phyloP scores from a whole-genome alignment of 2,888 invertebrate genomes.

The Epiperipatus broadwayi region DNA sequence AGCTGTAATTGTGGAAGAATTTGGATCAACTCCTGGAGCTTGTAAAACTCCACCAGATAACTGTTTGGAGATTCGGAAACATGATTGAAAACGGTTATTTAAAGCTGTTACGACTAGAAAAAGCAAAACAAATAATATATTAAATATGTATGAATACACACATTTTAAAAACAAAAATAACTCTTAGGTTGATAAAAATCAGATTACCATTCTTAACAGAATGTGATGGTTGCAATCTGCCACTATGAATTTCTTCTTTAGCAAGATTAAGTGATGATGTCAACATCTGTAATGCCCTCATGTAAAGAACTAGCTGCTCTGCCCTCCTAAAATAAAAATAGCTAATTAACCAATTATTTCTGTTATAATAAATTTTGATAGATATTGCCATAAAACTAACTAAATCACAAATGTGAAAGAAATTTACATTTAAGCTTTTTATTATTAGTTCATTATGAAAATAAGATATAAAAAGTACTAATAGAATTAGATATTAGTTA shows the following conservation, averaged over 20 bases:
- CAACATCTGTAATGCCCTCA: slow-evolving; percentile 75
- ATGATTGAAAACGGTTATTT: slow-evolving; percentile 77
- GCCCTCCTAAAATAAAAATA: too few species aligned
- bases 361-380: too few species aligned
- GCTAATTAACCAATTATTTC: too few species aligned
- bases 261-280: slow-evolving; percentile 82
- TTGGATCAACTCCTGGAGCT: slow-evolving; percentile 41
- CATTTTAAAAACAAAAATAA: slow-evolving; percentile 5
- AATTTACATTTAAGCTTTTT: too few species aligned
- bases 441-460: too few species aligned
- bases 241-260: slow-evolving; percentile 59
- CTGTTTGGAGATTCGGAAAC: slow-evolving; percentile 71
- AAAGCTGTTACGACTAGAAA: slow-evolving; percentile 62
- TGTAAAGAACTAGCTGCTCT: slow-evolving; percentile 65
- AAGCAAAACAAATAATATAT: slow-evolving; percentile 14
- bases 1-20: slow-evolving; percentile 46
- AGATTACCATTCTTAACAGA: slow-evolving; percentile 65
- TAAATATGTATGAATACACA: slow-evolving; percentile 7
- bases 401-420: too few species aligned
- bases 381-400: too few species aligned
- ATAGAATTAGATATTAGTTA: too few species aligned
- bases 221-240: slow-evolving; percentile 68
- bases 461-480: too few species aligned
- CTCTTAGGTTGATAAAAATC: slow-evolving; percentile 6
- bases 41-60: slow-evolving; percentile 30